phyloP scores from a whole-genome alignment of 2,113 vertebrate genomes.

The Solea solea region DNA sequence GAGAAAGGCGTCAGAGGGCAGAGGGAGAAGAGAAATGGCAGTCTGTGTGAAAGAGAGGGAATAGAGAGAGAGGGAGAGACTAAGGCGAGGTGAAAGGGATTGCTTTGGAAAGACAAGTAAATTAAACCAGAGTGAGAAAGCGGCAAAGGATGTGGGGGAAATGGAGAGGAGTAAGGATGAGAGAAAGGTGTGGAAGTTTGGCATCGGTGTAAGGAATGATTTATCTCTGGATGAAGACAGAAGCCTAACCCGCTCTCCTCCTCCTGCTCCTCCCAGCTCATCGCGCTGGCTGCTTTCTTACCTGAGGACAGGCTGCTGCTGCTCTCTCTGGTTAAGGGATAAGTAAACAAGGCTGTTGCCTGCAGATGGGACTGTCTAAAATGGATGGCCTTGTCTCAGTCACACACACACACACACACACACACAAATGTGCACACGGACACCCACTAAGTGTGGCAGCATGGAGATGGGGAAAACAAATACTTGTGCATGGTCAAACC shows the following conservation, averaged over 20 bases:
- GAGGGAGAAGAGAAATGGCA: too few relatives aligned
- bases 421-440: background rate
- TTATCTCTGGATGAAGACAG: constrained; percentile 44
- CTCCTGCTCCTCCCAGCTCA: constrained; percentile 10
- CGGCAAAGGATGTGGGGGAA: background rate
- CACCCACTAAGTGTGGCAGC: background rate
- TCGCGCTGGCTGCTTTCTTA: constrained; percentile 16
- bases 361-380: constrained; percentile 57
- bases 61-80: constrained; percentile 13
- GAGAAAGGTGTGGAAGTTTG: constrained; percentile 41
- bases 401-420: background rate
- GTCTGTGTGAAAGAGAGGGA: too few relatives aligned
- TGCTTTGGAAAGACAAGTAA: constrained; percentile 47
- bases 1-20: background rate
- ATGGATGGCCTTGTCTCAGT: constrained; percentile 59
- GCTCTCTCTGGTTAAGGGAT: constrained; percentile 49
- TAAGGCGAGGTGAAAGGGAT: constrained; percentile 5
- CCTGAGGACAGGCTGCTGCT: constrained; percentile 44
- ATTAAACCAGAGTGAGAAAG: constrained; percentile 30
- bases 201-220: constrained; percentile 44
- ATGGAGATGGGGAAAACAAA: constrained; percentile 26
- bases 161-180: constrained; percentile 22
- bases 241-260: background rate
- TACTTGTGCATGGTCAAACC: constrained; percentile 3
- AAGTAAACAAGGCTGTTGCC: constrained; percentile 62